phyloP scores from a whole-genome alignment of 2,888 invertebrate genomes.

The Sericinus montela region DNA sequence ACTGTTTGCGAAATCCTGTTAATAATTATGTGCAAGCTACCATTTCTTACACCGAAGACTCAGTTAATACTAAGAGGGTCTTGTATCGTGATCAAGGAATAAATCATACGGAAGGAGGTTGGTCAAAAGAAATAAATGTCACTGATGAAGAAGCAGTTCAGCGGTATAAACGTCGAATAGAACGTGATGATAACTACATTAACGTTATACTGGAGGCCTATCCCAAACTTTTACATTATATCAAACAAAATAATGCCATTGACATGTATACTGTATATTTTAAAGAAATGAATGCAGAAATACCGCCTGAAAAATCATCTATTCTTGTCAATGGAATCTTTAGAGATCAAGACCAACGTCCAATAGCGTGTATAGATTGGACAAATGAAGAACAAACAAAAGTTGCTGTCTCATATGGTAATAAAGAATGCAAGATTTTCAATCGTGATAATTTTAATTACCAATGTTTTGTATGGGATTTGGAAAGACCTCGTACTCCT shows the following conservation, averaged over 20 bases:
- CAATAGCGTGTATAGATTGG: slow-evolving; percentile 82
- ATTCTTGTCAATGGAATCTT: slow-evolving; percentile 81
- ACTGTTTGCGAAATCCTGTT: slow-evolving; percentile 64
- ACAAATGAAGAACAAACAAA: slow-evolving; percentile 81
- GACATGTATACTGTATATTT: slow-evolving; percentile 88
- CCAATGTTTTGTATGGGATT: slow-evolving; percentile 82
- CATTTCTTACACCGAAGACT: slow-evolving; percentile 43
- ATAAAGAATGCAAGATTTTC: slow-evolving; percentile 36
- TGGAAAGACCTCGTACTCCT: slow-evolving; percentile 53
- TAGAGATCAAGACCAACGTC: slow-evolving; percentile 69
- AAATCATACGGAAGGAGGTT: slow-evolving; percentile 88
- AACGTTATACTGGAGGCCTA: slow-evolving; percentile 76
- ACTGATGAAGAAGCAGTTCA: slow-evolving; percentile 83
- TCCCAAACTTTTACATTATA: slow-evolving; percentile 78
- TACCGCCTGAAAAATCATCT: slow-evolving; percentile 66
- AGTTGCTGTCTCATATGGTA: slow-evolving; percentile 81
- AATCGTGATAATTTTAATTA: slow-evolving; percentile 47
- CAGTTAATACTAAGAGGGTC: slow-evolving; percentile 79
- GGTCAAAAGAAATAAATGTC: slow-evolving; percentile 85
- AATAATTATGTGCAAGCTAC: slow-evolving; percentile 55
- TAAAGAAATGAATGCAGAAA: slow-evolving; percentile 62
- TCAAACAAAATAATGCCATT: slow-evolving; percentile 86
- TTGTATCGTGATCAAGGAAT: slow-evolving; percentile 74
- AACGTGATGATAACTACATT: slow-evolving; percentile 86
- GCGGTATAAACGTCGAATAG: slow-evolving; percentile 85